A percentile compares a stretch with the other conserved stretches of the same genome.
Conservation (phyloP, 2,888 invertebrate genomes). For the Drosophila colorata region DNA sequence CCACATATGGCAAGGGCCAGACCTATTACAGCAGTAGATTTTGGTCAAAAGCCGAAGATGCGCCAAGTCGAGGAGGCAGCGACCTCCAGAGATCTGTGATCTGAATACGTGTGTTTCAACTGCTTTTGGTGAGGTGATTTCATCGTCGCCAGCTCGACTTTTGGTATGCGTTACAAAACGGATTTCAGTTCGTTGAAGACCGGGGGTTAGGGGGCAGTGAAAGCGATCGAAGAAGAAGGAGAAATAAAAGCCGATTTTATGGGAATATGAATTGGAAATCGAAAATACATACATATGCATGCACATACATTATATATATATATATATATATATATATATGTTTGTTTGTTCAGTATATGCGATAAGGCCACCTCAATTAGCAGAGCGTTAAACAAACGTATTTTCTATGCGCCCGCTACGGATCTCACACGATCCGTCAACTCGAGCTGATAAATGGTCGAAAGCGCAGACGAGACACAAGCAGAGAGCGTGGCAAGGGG, state of each 20-base stretch:
- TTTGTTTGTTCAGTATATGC: neutral
- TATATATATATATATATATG: too few species aligned
- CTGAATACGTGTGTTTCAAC: conserved; percentile 21
- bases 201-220: conserved; percentile 38
- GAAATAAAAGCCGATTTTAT: conserved; percentile 13
- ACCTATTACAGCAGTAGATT: conserved; percentile 43
- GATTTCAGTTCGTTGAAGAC: conserved; percentile 25
- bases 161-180: conserved; percentile 37
- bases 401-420: conserved; percentile 11
- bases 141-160: conserved; percentile 24
- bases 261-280: conserved; percentile 46
- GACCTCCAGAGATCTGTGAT: conserved; percentile 48
- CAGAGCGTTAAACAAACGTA: conserved; percentile 67
- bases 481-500: neutral
- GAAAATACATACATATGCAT: conserved; percentile 8
- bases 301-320: too few species aligned
- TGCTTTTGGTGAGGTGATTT: conserved; percentile 49
- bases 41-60: conserved; percentile 44
- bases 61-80: conserved; percentile 37
- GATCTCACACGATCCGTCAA: conserved; percentile 64
- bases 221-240: conserved; percentile 40
- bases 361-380: conserved; percentile 76
- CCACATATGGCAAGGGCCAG: conserved; percentile 51
- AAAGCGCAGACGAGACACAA: conserved; percentile 25
- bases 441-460: conserved; percentile 51